phyloP scores from a whole-genome alignment of 2,113 vertebrate species.

The Sebastes schlegelii region DNA sequence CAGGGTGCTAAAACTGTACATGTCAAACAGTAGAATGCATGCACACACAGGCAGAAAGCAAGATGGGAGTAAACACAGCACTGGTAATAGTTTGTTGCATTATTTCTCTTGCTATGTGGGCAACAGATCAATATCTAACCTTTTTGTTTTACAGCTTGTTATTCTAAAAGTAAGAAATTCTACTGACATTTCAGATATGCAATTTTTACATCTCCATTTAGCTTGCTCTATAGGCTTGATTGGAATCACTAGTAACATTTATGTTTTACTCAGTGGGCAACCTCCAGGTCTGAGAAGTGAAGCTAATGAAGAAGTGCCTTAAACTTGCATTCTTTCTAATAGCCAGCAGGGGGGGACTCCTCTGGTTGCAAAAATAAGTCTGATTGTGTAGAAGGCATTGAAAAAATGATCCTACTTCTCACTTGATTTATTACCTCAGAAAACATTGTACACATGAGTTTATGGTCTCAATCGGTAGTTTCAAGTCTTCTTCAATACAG shows the following conservation, averaged over 20 bases:
- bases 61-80: constrained; percentile 5
- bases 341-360: too few relatives aligned
- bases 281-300: too few relatives aligned
- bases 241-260: neutral
- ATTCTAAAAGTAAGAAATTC: neutral
- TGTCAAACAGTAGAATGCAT: neutral
- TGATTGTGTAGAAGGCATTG: too few relatives aligned
- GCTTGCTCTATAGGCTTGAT: neutral
- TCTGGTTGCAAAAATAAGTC: too few relatives aligned
- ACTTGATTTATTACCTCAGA: too few relatives aligned
- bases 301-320: too few relatives aligned
- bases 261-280: neutral
- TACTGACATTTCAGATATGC: neutral
- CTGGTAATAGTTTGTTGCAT: neutral
- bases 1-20: neutral
- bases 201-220: neutral
- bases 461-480: too few relatives aligned
- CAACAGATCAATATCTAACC: constrained; percentile 8
- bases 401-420: too few relatives aligned
- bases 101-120: neutral
- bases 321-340: too few relatives aligned
- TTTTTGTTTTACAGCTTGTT: neutral
- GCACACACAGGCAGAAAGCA: neutral
- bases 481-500: too few relatives aligned
- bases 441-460: too few relatives aligned